Percentiles rank a stretch among this genome's conserved stretches.
phyloP scores from a whole-genome alignment of 2,888 invertebrate species.

The Andrena marginata region DNA sequence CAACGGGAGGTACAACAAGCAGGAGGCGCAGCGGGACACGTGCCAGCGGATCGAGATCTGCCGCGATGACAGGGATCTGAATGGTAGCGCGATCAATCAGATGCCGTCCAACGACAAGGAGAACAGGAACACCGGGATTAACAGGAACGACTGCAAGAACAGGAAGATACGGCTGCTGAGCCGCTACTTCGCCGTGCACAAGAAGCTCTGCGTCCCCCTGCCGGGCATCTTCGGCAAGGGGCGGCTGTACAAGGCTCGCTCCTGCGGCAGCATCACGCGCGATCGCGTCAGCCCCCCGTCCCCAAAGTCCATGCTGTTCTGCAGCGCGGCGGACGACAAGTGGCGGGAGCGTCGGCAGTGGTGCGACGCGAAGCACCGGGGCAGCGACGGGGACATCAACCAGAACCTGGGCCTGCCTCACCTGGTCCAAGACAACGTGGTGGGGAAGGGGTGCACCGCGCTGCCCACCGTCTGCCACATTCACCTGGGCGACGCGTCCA shows the following conservation, averaged over 20 bases:
- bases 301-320: constrained; percentile 81
- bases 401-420: constrained; percentile 85
- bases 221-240: constrained; percentile 87
- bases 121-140: constrained; percentile 73
- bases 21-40: constrained; percentile 53
- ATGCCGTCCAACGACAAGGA: constrained; percentile 78
- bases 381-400: constrained; percentile 86
- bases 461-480: constrained; percentile 86
- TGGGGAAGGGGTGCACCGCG: constrained; percentile 84
- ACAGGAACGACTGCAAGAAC: constrained; percentile 81
- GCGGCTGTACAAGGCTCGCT: constrained; percentile 88
- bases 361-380: constrained; percentile 82
- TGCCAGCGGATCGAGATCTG: constrained; percentile 60
- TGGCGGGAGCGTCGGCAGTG: constrained; percentile 85
- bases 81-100: constrained; percentile 68
- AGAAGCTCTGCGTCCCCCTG: constrained; percentile 88
- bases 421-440: constrained; percentile 76
- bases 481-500: constrained; percentile 87
- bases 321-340: constrained; percentile 79
- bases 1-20: constrained; percentile 52
- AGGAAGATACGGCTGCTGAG: constrained; percentile 88
- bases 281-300: constrained; percentile 86
- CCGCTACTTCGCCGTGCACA: constrained; percentile 90
- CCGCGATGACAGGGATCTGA: constrained; percentile 59
- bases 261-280: constrained; percentile 88